Conservation (phyloP, 1,140 invertebrate genomes). For the Musca vetustissima region DNA sequence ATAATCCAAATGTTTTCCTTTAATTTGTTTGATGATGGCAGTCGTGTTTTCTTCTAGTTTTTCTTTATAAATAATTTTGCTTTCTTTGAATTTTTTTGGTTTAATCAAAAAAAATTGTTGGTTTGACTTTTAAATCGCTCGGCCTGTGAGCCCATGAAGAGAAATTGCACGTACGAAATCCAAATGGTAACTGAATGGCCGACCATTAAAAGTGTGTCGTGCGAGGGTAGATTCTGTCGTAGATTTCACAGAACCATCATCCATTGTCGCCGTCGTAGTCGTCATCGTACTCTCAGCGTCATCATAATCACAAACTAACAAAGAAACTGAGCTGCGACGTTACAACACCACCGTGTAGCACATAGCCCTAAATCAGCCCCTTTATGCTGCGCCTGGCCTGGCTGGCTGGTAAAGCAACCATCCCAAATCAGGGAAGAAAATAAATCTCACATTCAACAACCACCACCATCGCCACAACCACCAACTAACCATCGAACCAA, state of each 20-base stretch:
- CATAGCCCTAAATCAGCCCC: constrained; percentile 18
- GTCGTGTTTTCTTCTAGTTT: neutral
- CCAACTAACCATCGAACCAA: no score
- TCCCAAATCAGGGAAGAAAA: no score
- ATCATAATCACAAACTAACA: neutral
- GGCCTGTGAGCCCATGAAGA: constrained; percentile 16
- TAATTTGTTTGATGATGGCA: neutral
- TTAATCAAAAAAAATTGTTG: no score
- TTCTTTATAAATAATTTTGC: neutral
- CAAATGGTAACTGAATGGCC: constrained; percentile 53
- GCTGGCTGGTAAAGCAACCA: no score
- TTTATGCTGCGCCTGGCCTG: no score
- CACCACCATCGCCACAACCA: no score
- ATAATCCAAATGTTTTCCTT: neutral
- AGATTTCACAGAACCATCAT: neutral
- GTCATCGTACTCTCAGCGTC: neutral
- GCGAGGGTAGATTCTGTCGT: constrained; percentile 28
- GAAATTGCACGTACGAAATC: constrained; percentile 56
- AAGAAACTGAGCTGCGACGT: neutral
- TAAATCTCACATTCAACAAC: no score
- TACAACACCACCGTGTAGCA: no score
- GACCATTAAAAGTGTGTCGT: constrained; percentile 24
- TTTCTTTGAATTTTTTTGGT: neutral
- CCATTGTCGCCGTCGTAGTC: neutral
- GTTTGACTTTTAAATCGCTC: neutral